Evolutionary conservation across 2,888 invertebrate genomes (phyloP), one percentile per base, ranked within the genome.

Genomic region (Allacma fusca): DNA sequence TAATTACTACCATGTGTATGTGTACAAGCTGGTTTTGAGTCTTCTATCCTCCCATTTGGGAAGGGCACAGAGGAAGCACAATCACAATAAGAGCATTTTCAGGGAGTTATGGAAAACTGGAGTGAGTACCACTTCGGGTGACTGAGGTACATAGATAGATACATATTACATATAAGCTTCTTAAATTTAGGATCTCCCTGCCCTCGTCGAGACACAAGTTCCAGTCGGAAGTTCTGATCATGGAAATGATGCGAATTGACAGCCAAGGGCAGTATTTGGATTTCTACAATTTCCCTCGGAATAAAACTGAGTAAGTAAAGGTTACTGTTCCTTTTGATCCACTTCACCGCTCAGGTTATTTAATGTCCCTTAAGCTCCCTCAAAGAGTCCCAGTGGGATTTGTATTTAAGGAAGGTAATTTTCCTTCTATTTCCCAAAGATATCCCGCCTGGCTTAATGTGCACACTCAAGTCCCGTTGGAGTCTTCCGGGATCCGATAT

Each of bases 381-480:
- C 16, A 21, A 70, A 50, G 43, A 9, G 43, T 24, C n/a, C n/a
- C n/a, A n/a, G n/a, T n/a, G n/a, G n/a, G n/a, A n/a, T n/a, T n/a
- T n/a, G n/a, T n/a, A n/a, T n/a, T n/a, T n/a, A n/a, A n/a, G n/a
- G n/a, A n/a, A n/a, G n/a, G n/a, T n/a, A n/a, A n/a, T n/a, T n/a
- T n/a, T n/a, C n/a, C n/a, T n/a, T n/a, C n/a, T n/a, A n/a, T n/a
- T n/a, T n/a, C n/a, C n/a, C n/a, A 67, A 67, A 79, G 79, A 64
- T 79, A 79, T 59, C 79, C 79, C 12, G 57, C 40, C 13, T 79
- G 79, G 79, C 69, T 79, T 21, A 43, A 77, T 12, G 62, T 76
- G 21, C 69, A 76, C 12, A 73, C 70, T 12, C 23, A 75, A 65
- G 69, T 79, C 40, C 79, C 79, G 1, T 13, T 79, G 65, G 75